Base-by-base conservation (phyloP, 2,113 vertebrate species). In the Boleophthalmus pectinirostris region DNA sequence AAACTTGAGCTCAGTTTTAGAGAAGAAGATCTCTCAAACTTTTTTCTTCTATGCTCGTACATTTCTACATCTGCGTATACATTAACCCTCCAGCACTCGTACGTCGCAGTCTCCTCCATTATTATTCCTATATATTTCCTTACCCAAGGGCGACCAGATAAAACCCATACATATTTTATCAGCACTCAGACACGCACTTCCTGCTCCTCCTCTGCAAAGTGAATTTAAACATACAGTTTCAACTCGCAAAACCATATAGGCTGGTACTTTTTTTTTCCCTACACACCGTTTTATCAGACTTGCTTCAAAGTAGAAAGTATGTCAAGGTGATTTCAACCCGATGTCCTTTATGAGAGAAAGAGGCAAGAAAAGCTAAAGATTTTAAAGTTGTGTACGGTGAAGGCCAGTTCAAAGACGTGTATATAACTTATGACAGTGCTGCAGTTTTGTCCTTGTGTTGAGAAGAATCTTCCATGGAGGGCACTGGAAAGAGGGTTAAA, bases 91-190 rank as follows among this genome's bases (percentile, higher is more conserved):
- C 57, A 65, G 70, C 79, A 74, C 82, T 81, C 77, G 29, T 57
- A 63, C 24, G 80, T 53, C 47, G 61, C 46, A 70, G 65, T 80
- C 56, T 75, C 56, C 23, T 72, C 75, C 61, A 38, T 35, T 74
- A 80, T 46, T 79, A 80, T 86, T 86, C 80, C 70, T 83, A 81
- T 79, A 81, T 77, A 87, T 81, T 75, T 86, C 85, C 72, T 66
- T 64, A 77, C 79, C 82, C 78, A 83, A 84, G 81, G 84, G 79
- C 73, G 75, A 35, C 45, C 64, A 33, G 72, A 73, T 77, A 72
- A 78, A 72, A 91, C 86, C 79, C 85, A 86, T 84, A 85, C 78
- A 72, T 79, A 68, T 81, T 77, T 87, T 90, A 90, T 86, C 87
- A 74, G 76, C 24, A 69, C 72, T 64, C 70, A 82, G 75, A 81